Evolutionary conservation across 2,797 vertebrate species (phyloP).

Genomic region (Labeo calbasu): DNA sequence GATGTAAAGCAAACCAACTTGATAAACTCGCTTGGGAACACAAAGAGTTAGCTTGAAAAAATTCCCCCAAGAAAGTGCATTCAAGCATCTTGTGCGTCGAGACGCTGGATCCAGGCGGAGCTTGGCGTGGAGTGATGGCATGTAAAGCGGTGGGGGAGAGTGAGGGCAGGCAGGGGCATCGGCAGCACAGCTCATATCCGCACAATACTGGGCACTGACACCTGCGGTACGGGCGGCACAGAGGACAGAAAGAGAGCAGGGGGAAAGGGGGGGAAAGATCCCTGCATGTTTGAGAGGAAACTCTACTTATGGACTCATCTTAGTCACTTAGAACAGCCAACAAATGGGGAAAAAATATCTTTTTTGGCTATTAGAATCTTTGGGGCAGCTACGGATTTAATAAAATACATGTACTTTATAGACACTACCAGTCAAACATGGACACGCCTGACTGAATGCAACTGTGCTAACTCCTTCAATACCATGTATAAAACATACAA

Average conservation of each 20-base stretch:
- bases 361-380: slow-evolving; percentile 26
- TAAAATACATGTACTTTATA: not conserved
- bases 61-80: slow-evolving; percentile 48
- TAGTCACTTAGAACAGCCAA: slow-evolving; percentile 15
- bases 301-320: slow-evolving; percentile 21
- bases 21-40: slow-evolving; percentile 40
- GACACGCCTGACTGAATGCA: not conserved
- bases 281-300: slow-evolving; percentile 28
- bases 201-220: slow-evolving; percentile 46
- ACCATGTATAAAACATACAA: not conserved
- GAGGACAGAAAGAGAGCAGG: slow-evolving; percentile 34
- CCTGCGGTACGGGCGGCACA: slow-evolving; percentile 48
- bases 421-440: not conserved
- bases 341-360: not conserved
- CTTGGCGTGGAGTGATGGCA: slow-evolving; percentile 44
- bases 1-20: slow-evolving; percentile 46
- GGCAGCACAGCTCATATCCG: slow-evolving; percentile 58
- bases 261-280: slow-evolving; percentile 1
- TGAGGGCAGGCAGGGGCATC: slow-evolving; percentile 52
- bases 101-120: slow-evolving; percentile 45
- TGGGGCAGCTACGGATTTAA: slow-evolving; percentile 20
- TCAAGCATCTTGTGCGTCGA: slow-evolving; percentile 48
- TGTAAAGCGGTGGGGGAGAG: slow-evolving; percentile 26
- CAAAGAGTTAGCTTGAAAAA: slow-evolving; percentile 23
- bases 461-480: not conserved